Percentiles rank a stretch among this genome's conserved stretches.
phyloP scores from a whole-genome alignment of 2,888 invertebrate genomes.

The Gastracanthus pulcherrimus region DNA sequence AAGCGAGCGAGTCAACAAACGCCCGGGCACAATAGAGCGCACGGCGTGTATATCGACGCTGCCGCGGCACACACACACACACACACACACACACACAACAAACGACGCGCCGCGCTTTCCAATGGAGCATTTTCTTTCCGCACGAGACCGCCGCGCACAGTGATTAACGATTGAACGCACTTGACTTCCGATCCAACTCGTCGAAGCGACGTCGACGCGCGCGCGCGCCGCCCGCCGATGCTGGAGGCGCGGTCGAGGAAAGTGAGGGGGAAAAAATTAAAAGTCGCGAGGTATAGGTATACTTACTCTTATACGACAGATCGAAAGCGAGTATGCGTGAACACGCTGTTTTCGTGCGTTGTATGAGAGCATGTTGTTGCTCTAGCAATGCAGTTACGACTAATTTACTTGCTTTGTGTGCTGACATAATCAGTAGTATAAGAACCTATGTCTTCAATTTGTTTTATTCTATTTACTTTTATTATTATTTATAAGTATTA shows the following conservation, averaged over 20 bases:
- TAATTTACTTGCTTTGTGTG: no score
- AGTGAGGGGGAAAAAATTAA: neutral
- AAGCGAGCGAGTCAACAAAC: conserved; percentile 68
- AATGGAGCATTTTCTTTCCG: conserved; percentile 70
- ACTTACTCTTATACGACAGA: no score
- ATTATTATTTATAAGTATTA: no score
- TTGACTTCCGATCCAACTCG: conserved; percentile 73
- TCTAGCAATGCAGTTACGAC: no score
- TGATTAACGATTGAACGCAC: conserved; percentile 77
- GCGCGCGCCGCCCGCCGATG: neutral
- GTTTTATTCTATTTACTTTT: no score
- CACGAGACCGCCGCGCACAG: conserved; percentile 60
- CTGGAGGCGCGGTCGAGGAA: neutral
- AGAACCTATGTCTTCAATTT: no score
- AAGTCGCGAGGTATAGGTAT: no score
- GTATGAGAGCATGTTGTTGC: no score
- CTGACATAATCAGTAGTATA: no score
- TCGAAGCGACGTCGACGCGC: conserved; percentile 17
- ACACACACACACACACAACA: no score
- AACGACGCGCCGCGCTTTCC: conserved; percentile 67
- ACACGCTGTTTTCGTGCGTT: no score
- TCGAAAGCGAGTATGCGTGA: no score
- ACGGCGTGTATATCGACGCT: conserved; percentile 48
- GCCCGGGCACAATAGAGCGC: conserved; percentile 61
- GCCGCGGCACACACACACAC: conserved; percentile 60